These are phyloP conservation scores for Plagodis pulveraria DNA, from an alignment of 2,888 invertebrate genomes.

Conservation along the genomic window DNA sequence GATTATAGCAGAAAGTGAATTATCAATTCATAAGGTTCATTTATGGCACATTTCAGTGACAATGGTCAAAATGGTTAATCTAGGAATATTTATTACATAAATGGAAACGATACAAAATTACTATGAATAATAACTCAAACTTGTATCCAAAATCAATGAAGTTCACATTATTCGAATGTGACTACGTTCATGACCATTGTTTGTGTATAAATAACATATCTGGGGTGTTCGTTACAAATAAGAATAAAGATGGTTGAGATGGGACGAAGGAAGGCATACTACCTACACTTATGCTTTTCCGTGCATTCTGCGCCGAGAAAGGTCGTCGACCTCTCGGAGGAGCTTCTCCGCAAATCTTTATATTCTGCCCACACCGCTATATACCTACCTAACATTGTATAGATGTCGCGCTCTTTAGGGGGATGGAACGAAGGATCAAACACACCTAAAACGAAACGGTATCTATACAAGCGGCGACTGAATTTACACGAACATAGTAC, in stretches of 20 bases:
- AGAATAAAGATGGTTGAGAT: constrained; percentile 57
- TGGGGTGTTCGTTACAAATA: constrained; percentile 51
- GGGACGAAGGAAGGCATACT: constrained; percentile 42
- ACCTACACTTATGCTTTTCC: constrained; percentile 63
- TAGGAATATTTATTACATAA: too few relatives aligned
- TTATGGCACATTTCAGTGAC: too few relatives aligned
- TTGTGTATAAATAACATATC: constrained; percentile 45
- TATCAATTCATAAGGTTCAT: too few relatives aligned
- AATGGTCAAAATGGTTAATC: too few relatives aligned
- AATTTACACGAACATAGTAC: constrained; percentile 9
- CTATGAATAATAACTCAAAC: too few relatives aligned
- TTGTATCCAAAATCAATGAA: constrained; percentile 4
- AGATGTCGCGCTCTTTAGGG: constrained; percentile 44
- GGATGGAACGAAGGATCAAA: constrained; percentile 39
- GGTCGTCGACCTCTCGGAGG: constrained; percentile 69
- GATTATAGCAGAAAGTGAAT: too few relatives aligned
- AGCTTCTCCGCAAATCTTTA: constrained; percentile 77
- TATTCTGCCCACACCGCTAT: constrained; percentile 49
- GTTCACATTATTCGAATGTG: constrained; percentile 10
- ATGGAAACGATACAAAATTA: too few relatives aligned
- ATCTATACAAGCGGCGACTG: constrained; percentile 12
- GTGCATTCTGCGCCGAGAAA: constrained; percentile 65
- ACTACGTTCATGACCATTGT: constrained; percentile 40
- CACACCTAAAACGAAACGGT: constrained; percentile 20
- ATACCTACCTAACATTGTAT: constrained; percentile 49